These are phyloP conservation scores for Pan troglodytes DNA, from an alignment of 2,113 vertebrate species.

Conservation along the genomic window NHGRI_mPanTro3-v2.1_pri NC_072420.2:16550001-16550500, in stretches of 20 bases:
- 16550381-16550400: not conserved
- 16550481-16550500: not conserved
- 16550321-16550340: not conserved
- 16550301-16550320: not conserved
- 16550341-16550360: not conserved
- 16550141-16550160: not conserved
- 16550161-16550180: not conserved
- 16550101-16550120: not conserved
- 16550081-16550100: not conserved
- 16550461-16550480: not conserved
- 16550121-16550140: not conserved
- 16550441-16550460: not conserved
- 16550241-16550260: not conserved
- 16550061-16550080: not conserved
- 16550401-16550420: not conserved
- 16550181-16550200: not conserved
- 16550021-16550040: not conserved
- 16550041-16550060: not conserved
- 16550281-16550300: not conserved
- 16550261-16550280: not conserved
- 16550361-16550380: not conserved
- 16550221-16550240: not conserved
- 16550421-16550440: not conserved
- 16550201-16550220: not conserved
- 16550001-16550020: not conserved